phyloP scores from a whole-genome alignment of 1,140 invertebrate species.

The Oreohelix idahoensis region DNA sequence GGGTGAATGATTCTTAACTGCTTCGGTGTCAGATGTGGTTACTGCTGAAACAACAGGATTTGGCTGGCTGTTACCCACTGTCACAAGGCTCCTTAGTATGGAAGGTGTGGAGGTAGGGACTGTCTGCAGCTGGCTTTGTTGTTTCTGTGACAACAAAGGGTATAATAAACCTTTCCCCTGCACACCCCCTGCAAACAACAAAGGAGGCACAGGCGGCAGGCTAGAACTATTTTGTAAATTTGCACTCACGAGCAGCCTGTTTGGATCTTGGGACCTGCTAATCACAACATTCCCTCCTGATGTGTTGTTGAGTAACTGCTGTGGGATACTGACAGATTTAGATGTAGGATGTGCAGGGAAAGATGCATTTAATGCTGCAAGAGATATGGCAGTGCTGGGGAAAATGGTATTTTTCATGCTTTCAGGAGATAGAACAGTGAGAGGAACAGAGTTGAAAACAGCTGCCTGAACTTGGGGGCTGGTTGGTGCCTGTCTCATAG shows the following conservation, averaged over 20 bases:
- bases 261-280: not conserved
- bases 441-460: not conserved
- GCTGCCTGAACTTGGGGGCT: not conserved
- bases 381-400: not conserved
- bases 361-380: not conserved
- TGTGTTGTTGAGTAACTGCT: not conserved
- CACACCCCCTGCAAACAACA: not conserved
- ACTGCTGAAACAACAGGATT: not conserved
- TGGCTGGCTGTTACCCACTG: not conserved
- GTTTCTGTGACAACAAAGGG: not conserved
- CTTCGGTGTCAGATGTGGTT: not conserved
- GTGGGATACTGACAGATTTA: not conserved
- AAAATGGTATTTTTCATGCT: not conserved
- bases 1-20: not conserved
- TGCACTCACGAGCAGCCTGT: not conserved
- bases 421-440: not conserved
- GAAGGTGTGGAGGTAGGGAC: not conserved
- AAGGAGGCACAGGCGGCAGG: conserved; percentile 4
- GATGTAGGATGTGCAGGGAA: not conserved
- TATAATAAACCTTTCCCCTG: not conserved
- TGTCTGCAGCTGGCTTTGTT: not conserved
- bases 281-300: not conserved
- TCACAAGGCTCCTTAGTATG: not conserved
- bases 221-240: not conserved
- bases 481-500: not conserved